Evolutionary conservation across 2,113 vertebrate genomes (phyloP).

Genomic region (Psittacus erithacus): DNA sequence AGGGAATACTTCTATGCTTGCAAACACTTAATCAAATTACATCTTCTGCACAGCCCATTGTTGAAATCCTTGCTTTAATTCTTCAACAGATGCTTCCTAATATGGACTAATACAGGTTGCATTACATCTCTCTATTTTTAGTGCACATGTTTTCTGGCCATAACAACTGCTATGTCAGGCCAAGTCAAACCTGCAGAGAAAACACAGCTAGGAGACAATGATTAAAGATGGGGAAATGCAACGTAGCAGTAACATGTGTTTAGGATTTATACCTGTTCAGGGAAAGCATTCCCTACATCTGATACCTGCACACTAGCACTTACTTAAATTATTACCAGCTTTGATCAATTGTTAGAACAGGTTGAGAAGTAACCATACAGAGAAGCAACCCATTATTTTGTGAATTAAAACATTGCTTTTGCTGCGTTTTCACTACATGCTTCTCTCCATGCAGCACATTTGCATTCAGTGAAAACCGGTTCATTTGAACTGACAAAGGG

Average conservation of each 20-base stretch:
- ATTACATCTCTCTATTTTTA: slow-evolving; percentile 69
- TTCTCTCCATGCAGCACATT: not conserved
- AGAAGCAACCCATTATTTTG: not conserved
- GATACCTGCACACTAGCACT: slow-evolving; percentile 18
- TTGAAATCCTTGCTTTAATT: slow-evolving; percentile 47
- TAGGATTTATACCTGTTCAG: slow-evolving; percentile 42
- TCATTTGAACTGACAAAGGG: slow-evolving; percentile 36
- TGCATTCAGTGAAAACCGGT: not conserved
- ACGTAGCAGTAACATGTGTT: not conserved
- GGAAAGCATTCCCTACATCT: not conserved
- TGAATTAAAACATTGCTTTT: not conserved
- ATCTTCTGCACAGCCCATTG: slow-evolving; percentile 1
- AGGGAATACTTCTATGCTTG: not conserved
- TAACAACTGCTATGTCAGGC: slow-evolving; percentile 38
- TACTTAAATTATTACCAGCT: slow-evolving; percentile 29
- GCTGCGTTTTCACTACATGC: not conserved
- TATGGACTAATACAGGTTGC: slow-evolving; percentile 67
- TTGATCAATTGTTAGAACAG: slow-evolving; percentile 33
- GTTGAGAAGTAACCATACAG: not conserved
- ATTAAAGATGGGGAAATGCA: slow-evolving; percentile 47
- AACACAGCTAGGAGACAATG: slow-evolving; percentile 40
- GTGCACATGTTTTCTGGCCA: slow-evolving; percentile 58
- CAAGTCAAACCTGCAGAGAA: slow-evolving; percentile 66
- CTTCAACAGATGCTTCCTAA: slow-evolving; percentile 67
- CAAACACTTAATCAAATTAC: slow-evolving; percentile 47